Evolutionary conservation across 2,797 vertebrate species (phyloP), one percentile per base, ranked within the genome.

Genomic region (Hyperoplus immaculatus): DNA sequence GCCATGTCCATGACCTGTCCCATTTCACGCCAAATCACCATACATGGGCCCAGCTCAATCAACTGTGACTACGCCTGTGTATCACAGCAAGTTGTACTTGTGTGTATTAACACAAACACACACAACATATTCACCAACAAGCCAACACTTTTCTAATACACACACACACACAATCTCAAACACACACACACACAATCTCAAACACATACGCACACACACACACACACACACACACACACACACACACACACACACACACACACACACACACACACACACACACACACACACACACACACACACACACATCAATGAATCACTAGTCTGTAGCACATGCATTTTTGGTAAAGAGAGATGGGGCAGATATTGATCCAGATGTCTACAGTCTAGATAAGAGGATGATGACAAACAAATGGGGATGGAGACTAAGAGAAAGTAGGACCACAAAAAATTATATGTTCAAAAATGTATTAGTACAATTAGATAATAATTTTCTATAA

Each of bases 1-100:
- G 83, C 72, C 72, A 39, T 54, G 72, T 86, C 87, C 81, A 49
- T 78, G 87, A 87, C 89, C 87, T 76, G 87, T 78, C 75, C 78
- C 56, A 80, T 83, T 88, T 82, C 83, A 87, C 42, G 51, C 78
- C 69, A 55, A 59, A 78, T 85, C 87, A 72, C 50, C 55, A 59
- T 10, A 84, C 71, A 73, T 1, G 38, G 51, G 50, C 29, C 42
- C 13, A 54, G 79, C 83, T 83, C 60, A 10, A 66, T 77, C 50
- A 51, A 9, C 80, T 53, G 66, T 73, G 71, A 84, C 75, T 50
- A 29, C 4, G 38, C 8, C 65, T 46, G 68, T 61, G 55, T 80
- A 77, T 70, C 56, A 43, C 56, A 41, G 55, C 39, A 51, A 13
- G 7, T 5, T 58, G 56, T 16, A 69, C 66, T 67, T 54, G 45